Percentiles rank a stretch among this genome's conserved stretches.
Conservation (phyloP, 2,113 vertebrate species). For the Zosterops lateralis region DNA sequence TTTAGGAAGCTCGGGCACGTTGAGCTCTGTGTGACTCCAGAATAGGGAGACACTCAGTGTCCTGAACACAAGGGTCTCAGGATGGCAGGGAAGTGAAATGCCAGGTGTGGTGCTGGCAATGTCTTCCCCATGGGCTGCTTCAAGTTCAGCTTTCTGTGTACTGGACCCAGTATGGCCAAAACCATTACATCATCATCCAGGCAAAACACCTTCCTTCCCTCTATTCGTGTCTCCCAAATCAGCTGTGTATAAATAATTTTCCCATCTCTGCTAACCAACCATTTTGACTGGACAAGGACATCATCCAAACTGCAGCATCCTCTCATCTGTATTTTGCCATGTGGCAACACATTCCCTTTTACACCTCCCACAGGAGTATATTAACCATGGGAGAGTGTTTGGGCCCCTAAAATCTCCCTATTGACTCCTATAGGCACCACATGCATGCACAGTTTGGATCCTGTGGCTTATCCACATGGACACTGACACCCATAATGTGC, state of each 20-base stretch:
- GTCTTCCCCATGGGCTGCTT: not conserved
- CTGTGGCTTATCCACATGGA: not conserved
- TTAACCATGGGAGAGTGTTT: not conserved
- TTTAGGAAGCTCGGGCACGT: not conserved
- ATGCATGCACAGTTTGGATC: fast-evolving
- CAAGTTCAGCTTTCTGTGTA: not conserved
- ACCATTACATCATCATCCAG: not conserved
- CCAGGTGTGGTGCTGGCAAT: not conserved
- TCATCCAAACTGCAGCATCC: not conserved
- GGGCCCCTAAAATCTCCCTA: not conserved
- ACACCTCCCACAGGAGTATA: not conserved
- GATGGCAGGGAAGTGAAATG: not conserved
- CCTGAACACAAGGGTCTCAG: not conserved
- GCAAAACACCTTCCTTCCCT: not conserved
- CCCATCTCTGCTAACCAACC: not conserved
- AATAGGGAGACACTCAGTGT: not conserved
- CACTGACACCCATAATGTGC: not conserved
- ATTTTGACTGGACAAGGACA: not conserved
- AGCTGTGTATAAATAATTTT: not conserved
- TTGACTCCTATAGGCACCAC: not conserved
- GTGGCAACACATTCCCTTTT: not conserved
- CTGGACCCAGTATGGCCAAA: not conserved
- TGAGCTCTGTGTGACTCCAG: not conserved
- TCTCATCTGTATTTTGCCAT: not conserved
- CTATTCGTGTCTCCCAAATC: not conserved